Percentiles rank a stretch among this genome's conserved stretches.
Evolutionary conservation across 1,140 invertebrate genomes (phyloP).

Genomic region (Rhyacophila brunnea): DNA sequence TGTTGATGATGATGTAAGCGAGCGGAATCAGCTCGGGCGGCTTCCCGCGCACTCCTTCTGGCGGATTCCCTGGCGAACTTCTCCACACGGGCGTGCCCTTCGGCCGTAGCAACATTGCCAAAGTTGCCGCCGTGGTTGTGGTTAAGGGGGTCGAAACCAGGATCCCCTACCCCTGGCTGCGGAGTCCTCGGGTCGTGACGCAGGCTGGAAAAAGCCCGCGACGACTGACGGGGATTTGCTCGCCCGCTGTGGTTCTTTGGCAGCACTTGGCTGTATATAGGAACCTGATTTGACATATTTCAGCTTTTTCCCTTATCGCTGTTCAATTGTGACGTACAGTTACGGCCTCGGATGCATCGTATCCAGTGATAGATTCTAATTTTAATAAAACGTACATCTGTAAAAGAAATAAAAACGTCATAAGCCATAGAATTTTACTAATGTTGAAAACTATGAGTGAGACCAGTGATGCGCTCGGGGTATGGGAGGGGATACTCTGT

Average conservation of each 20-base stretch:
- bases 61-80: slow-evolving; percentile 33
- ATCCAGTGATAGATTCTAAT: not conserved
- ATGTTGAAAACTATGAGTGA: no score
- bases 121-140: slow-evolving; percentile 53
- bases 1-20: slow-evolving; percentile 36
- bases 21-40: not conserved
- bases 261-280: slow-evolving; percentile 53
- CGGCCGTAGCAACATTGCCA: not conserved
- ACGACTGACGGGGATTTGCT: slow-evolving; percentile 6
- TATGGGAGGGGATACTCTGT: no score
- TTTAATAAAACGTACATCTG: no score
- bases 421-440: no score
- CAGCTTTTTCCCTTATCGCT: not conserved
- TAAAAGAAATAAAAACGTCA: no score
- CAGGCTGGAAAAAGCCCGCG: slow-evolving; percentile 25
- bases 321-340: no score
- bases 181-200: slow-evolving; percentile 31
- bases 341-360: not conserved
- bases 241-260: slow-evolving; percentile 43
- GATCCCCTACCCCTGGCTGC: slow-evolving; percentile 36
- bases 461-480: no score
- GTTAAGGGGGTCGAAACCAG: slow-evolving; percentile 51
- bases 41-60: slow-evolving; percentile 28
- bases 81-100: slow-evolving; percentile 21
- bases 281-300: slow-evolving; percentile 51